phyloP scores from a whole-genome alignment of 2,797 vertebrate species.

The Sebastes taczanowskii region DNA sequence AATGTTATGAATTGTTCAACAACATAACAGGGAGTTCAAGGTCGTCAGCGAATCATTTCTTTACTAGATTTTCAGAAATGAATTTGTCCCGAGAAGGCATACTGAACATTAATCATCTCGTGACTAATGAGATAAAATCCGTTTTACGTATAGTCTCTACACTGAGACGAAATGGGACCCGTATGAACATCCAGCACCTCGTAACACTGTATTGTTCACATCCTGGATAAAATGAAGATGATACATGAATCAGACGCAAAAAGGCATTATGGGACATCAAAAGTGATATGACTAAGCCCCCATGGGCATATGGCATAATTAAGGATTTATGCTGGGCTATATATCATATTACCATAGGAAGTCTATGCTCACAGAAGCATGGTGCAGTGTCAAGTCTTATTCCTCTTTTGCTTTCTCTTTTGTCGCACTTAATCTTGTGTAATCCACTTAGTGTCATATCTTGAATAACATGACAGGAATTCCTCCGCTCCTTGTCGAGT shows the following conservation, averaged over 20 bases:
- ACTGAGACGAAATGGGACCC: slow-evolving; percentile 19
- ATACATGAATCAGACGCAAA: slow-evolving; percentile 56
- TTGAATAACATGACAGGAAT: slow-evolving; percentile 76
- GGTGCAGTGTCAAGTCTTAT: slow-evolving; percentile 65
- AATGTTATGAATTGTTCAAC: slow-evolving; percentile 7
- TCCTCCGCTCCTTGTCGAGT: slow-evolving; percentile 51
- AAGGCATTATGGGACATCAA: slow-evolving; percentile 59
- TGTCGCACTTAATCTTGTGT: slow-evolving; percentile 80
- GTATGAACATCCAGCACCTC: slow-evolving; percentile 16
- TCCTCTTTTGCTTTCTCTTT: slow-evolving; percentile 69
- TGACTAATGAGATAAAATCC: slow-evolving; percentile 34
- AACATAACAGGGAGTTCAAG: slow-evolving; percentile 33
- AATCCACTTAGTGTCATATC: slow-evolving; percentile 85
- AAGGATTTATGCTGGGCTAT: slow-evolving; percentile 68
- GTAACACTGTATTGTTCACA: slow-evolving; percentile 29
- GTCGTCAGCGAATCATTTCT: slow-evolving; percentile 39
- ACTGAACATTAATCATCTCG: slow-evolving; percentile 31
- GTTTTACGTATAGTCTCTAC: slow-evolving; percentile 26
- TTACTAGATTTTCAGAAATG: slow-evolving; percentile 17
- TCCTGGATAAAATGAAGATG: slow-evolving; percentile 43
- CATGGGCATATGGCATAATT: slow-evolving; percentile 70
- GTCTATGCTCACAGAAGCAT: slow-evolving; percentile 54
- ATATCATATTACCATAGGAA: slow-evolving; percentile 69
- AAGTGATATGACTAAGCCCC: slow-evolving; percentile 69
- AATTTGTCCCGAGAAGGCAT: slow-evolving; percentile 19